Conservation (phyloP, 1,140 invertebrate species). For the Plectrocnemia conspersa region DNA sequence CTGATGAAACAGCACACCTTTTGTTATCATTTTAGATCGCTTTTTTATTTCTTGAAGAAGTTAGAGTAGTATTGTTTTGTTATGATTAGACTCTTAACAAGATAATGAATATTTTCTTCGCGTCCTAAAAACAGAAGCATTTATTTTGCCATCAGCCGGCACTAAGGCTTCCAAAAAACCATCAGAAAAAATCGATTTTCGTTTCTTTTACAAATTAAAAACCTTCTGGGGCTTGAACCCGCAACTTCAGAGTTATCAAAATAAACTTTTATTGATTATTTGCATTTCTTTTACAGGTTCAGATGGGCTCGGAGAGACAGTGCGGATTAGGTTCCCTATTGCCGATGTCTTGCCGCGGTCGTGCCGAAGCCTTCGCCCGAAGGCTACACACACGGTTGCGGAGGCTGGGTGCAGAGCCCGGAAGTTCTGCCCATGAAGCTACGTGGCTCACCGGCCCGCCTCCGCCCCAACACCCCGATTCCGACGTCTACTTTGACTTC, state of each 20-base stretch:
- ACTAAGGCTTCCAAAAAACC: no score
- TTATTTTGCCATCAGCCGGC: no score
- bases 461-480: slow-evolving; percentile 52
- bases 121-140: no score
- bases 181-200: no score
- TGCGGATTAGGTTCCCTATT: slow-evolving; percentile 50
- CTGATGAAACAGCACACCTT: no score
- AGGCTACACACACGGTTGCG: slow-evolving; percentile 67
- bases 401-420: slow-evolving; percentile 56
- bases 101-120: no score
- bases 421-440: slow-evolving; percentile 43
- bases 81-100: no score
- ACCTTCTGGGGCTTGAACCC: background rate
- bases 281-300: slow-evolving; percentile 45
- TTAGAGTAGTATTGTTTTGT: no score
- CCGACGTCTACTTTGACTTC: slow-evolving; percentile 56
- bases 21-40: no score
- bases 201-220: slow-evolving; percentile 8
- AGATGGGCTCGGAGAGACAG: slow-evolving; percentile 51
- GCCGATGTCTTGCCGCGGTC: slow-evolving; percentile 68
- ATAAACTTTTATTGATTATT: slow-evolving; percentile 16
- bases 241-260: no score
- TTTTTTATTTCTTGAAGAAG: no score
- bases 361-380: slow-evolving; percentile 73
- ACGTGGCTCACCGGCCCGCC: slow-evolving; percentile 49